Evolutionary conservation across 2,797 vertebrate genomes (phyloP).

Genomic region (Aeoliscus strigatus): DNA sequence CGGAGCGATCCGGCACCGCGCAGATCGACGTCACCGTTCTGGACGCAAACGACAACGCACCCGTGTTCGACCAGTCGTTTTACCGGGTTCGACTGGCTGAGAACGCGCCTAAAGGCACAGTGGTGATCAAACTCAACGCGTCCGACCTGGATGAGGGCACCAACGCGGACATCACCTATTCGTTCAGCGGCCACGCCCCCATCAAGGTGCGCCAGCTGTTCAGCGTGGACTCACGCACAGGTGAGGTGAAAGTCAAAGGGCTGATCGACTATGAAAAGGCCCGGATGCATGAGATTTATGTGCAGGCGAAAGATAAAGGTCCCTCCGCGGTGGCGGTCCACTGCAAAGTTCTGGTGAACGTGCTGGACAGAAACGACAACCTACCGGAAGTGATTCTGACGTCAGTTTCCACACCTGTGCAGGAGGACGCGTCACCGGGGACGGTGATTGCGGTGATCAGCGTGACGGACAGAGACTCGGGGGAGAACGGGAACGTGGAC

Average conservation of each 20-base stretch:
- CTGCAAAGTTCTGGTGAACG: conserved; percentile 85
- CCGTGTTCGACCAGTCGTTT: conserved; percentile 81
- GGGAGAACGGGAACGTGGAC: conserved; percentile 83
- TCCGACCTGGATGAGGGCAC: conserved; percentile 86
- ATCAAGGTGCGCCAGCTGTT: conserved; percentile 81
- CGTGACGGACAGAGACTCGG: conserved; percentile 84
- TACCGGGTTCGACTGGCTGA: conserved; percentile 83
- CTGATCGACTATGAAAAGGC: conserved; percentile 84
- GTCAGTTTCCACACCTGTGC: conserved; percentile 84
- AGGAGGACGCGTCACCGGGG: conserved; percentile 83
- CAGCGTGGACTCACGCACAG: conserved; percentile 79
- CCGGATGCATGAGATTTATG: conserved; percentile 84
- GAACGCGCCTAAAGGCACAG: conserved; percentile 78
- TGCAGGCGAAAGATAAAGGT: conserved; percentile 88
- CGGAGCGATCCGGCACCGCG: conserved; percentile 81
- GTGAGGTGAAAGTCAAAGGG: conserved; percentile 85
- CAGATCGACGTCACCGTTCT: conserved; percentile 81
- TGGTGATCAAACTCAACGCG: conserved; percentile 85
- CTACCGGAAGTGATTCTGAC: conserved; percentile 84
- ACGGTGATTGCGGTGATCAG: conserved; percentile 88
- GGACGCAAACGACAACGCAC: conserved; percentile 89
- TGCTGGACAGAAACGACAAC: conserved; percentile 88
- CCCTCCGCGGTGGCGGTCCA: conserved; percentile 85
- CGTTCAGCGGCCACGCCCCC: conserved; percentile 85
- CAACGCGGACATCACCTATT: conserved; percentile 85